Evolutionary conservation across 2,797 vertebrate species (phyloP).

Genomic region (Enoplosus armatus): DNA sequence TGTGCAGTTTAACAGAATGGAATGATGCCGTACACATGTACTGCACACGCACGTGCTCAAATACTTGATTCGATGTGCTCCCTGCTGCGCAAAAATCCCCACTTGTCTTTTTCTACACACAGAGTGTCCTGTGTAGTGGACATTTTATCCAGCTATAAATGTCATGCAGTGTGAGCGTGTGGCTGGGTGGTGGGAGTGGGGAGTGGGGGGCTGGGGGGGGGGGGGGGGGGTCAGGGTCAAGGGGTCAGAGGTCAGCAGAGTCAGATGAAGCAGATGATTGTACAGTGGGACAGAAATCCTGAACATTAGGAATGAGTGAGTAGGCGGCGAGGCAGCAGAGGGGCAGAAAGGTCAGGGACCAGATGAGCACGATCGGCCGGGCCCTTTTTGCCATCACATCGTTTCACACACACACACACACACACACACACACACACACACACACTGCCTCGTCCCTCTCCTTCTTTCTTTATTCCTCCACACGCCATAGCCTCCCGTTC

Average conservation of each 20-base stretch:
- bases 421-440: slow-evolving; percentile 2
- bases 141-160: slow-evolving; percentile 67
- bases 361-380: slow-evolving; percentile 30
- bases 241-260: slow-evolving; percentile 55
- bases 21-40: slow-evolving; percentile 25
- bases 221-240: slow-evolving; percentile 30
- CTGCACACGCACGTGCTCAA: slow-evolving; percentile 5
- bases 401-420: slow-evolving; percentile 17
- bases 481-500: background rate
- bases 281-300: slow-evolving; percentile 40
- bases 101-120: slow-evolving; percentile 28
- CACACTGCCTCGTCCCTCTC: background rate
- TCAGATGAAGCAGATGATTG: slow-evolving; percentile 74
- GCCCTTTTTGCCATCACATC: slow-evolving; percentile 34
- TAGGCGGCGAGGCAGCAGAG: slow-evolving; percentile 38
- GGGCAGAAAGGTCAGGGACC: slow-evolving; percentile 57
- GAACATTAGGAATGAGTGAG: slow-evolving; percentile 52
- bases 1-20: slow-evolving; percentile 17
- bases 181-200: slow-evolving; percentile 8
- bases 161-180: slow-evolving; percentile 44
- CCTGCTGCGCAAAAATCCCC: slow-evolving; percentile 19
- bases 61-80: slow-evolving; percentile 14
- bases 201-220: slow-evolving; percentile 23
- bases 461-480: background rate
- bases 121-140: slow-evolving; percentile 30